Evolutionary conservation across 1,140 invertebrate genomes (phyloP).

Genomic region (Diorhabda sublineata): DNA sequence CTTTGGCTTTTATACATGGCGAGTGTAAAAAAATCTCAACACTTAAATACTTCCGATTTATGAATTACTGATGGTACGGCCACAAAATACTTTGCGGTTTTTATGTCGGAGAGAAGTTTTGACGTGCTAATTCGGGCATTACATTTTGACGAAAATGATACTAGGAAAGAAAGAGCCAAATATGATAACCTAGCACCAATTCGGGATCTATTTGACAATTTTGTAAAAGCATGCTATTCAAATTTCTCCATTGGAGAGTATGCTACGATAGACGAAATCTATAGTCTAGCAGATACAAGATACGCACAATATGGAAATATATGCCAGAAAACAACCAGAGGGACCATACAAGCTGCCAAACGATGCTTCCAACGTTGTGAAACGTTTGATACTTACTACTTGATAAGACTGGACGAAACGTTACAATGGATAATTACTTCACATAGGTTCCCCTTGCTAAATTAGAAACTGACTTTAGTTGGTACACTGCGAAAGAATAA

Average conservation of each 20-base stretch:
- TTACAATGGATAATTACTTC: conserved; percentile 42
- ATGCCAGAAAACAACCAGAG: no score
- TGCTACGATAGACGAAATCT: no score
- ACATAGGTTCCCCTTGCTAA: conserved; percentile 29
- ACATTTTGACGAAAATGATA: conserved; percentile 34
- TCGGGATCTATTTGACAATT: no score
- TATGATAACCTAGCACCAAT: conserved; percentile 41
- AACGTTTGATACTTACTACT: conserved; percentile 32
- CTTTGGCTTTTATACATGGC: conserved; percentile 51
- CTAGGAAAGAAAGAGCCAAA: conserved; percentile 37
- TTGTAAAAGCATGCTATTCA: conserved; percentile 9
- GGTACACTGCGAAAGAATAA: conserved; percentile 39
- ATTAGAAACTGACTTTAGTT: conserved; percentile 33
- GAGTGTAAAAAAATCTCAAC: conserved; percentile 47
- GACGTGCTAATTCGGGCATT: conserved; percentile 22
- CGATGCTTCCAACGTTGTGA: no score
- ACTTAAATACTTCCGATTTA: conserved; percentile 48
- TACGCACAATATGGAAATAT: no score
- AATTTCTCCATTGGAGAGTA: no score
- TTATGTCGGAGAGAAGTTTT: neutral
- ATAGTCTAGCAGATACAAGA: no score
- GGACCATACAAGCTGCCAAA: no score
- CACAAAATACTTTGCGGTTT: conserved; percentile 36
- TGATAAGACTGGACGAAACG: conserved; percentile 36
- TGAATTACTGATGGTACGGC: conserved; percentile 43